Percentiles rank a stretch among this genome's conserved stretches.
Conservation (phyloP, 2,888 invertebrate genomes). For the Amphipyra berbera region DNA sequence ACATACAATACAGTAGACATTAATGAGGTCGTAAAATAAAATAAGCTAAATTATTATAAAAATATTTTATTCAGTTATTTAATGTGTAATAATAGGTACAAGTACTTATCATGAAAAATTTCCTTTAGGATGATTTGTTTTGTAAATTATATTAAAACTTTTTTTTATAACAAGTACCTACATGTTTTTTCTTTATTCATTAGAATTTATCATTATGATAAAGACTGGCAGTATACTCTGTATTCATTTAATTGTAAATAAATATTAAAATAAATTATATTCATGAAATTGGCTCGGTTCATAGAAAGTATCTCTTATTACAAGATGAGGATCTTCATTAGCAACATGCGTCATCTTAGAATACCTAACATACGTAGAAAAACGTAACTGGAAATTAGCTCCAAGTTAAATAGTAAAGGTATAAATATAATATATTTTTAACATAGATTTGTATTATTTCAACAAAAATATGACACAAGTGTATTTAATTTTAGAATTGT, state of each 20-base stretch:
- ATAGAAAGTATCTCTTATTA: slow-evolving; percentile 40
- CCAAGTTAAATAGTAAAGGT: slow-evolving; percentile 34
- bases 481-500: slow-evolving; percentile 25
- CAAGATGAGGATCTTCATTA: slow-evolving; percentile 30
- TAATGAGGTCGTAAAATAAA: slow-evolving; percentile 54
- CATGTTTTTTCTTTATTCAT: slow-evolving; percentile 8
- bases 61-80: slow-evolving; percentile 54
- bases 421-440: slow-evolving; percentile 17
- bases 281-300: slow-evolving; percentile 57
- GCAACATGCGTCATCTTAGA: slow-evolving; percentile 32
- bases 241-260: slow-evolving; percentile 47
- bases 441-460: slow-evolving; percentile 28
- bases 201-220: slow-evolving; percentile 31
- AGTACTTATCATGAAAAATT: slow-evolving; percentile 37
- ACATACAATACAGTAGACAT: slow-evolving; percentile 15
- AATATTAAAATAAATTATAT: slow-evolving; percentile 59
- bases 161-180: slow-evolving; percentile 36
- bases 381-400: slow-evolving; percentile 37
- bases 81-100: slow-evolving; percentile 47
- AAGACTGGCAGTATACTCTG: slow-evolving; percentile 47
- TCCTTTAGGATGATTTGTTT: slow-evolving; percentile 14
- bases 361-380: slow-evolving; percentile 34
- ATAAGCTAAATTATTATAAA: slow-evolving; percentile 42
- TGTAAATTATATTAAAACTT: slow-evolving; percentile 30
- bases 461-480: slow-evolving; percentile 43